phyloP scores from a whole-genome alignment of 2,888 invertebrate species.

The Lamproptera curius region DNA sequence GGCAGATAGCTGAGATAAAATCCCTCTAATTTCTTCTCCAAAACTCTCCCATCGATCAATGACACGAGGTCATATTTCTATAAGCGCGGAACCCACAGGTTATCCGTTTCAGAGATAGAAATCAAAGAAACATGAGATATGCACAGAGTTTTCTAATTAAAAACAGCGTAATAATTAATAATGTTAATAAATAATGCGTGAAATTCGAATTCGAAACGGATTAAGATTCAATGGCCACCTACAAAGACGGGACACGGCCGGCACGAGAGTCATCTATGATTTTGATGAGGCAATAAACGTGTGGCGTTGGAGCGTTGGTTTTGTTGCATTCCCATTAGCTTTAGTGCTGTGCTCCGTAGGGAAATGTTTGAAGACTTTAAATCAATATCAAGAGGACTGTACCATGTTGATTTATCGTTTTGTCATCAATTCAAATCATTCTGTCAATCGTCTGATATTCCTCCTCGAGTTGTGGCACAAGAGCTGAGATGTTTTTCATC shows the following conservation, averaged over 20 bases:
- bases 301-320: slow-evolving; percentile 42
- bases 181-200: slow-evolving; percentile 44
- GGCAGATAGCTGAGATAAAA: too few species aligned
- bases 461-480: too few species aligned
- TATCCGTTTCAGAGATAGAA: slow-evolving; percentile 4
- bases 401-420: too few species aligned
- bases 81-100: slow-evolving; percentile 12
- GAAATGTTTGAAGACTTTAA: not conserved
- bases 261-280: slow-evolving; percentile 34
- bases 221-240: slow-evolving; percentile 36
- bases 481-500: too few species aligned
- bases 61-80: not conserved
- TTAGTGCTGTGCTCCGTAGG: not conserved
- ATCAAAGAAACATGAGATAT: not conserved
- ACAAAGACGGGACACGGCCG: slow-evolving; percentile 23
- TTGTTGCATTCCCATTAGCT: slow-evolving; percentile 47
- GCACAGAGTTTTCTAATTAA: slow-evolving; percentile 9
- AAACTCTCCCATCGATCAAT: too few species aligned
- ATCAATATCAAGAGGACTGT: too few species aligned
- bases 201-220: slow-evolving; percentile 39
- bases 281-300: slow-evolving; percentile 55
- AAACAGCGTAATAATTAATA: slow-evolving; percentile 18
- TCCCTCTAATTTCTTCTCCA: too few species aligned
- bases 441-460: too few species aligned
- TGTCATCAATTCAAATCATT: too few species aligned